Evolutionary conservation across 2,797 vertebrate species (phyloP).

Genomic region (Phyllotis vaccarum): DNA sequence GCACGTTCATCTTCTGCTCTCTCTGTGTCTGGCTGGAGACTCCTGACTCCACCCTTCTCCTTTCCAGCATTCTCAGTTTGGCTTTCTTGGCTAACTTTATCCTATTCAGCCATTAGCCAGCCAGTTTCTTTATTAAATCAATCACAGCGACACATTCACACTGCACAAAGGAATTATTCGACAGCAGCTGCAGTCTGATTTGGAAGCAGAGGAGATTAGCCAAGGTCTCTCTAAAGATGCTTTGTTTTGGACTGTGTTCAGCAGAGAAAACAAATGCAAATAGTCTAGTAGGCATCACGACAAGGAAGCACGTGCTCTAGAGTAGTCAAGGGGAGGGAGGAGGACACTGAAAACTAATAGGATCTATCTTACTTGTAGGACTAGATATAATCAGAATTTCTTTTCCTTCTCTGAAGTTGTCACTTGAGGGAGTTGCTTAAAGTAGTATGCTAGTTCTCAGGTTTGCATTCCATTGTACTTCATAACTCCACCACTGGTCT

Average conservation of each 20-base stretch:
- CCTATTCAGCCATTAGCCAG: too few species aligned
- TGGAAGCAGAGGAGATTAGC: not conserved
- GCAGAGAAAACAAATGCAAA: constrained; percentile 24
- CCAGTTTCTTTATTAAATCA: too few species aligned
- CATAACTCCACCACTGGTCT: not conserved
- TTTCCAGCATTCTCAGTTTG: too few species aligned
- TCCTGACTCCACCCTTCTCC: too few species aligned
- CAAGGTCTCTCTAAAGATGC: not conserved
- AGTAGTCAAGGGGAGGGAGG: not conserved
- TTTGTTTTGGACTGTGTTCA: not conserved
- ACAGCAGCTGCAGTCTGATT: not conserved
- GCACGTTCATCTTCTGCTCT: too few species aligned
- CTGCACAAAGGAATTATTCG: too few species aligned
- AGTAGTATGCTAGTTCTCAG: constrained; percentile 14
- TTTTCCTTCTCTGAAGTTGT: not conserved
- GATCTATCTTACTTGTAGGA: not conserved
- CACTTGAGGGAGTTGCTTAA: not conserved
- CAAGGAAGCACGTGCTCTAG: constrained; percentile 1
- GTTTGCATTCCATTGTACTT: not conserved
- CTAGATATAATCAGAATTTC: constrained; percentile 11
- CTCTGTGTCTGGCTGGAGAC: too few species aligned
- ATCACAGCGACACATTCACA: too few species aligned
- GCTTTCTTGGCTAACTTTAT: too few species aligned
- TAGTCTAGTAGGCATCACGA: not conserved
- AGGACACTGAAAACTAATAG: not conserved